A percentile compares a stretch with the other conserved stretches of the same genome.
Conservation (phyloP, 2,888 invertebrate genomes). For the Acrobasis consociella region DNA sequence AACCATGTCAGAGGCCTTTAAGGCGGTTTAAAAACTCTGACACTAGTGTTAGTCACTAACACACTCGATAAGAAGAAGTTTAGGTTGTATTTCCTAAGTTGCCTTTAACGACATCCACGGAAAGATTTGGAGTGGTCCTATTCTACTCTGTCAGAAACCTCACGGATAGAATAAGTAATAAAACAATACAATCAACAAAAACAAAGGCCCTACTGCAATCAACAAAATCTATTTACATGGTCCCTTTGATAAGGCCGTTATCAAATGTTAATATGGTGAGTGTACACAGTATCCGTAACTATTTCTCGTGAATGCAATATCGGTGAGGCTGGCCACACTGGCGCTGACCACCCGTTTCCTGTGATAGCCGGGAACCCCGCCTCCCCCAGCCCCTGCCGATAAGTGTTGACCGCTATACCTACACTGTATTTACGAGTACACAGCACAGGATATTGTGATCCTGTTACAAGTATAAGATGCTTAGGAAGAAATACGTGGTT, state of each 20-base stretch:
- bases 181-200: neutral
- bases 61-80: too few species aligned
- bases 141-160: too few species aligned
- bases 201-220: neutral
- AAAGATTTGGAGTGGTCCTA: too few species aligned
- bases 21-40: too few species aligned
- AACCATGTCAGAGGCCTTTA: too few species aligned
- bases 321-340: constrained; percentile 14
- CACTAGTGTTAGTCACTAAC: too few species aligned
- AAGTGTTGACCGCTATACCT: constrained; percentile 26
- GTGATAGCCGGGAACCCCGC: constrained; percentile 28
- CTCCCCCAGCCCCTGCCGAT: constrained; percentile 27
- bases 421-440: constrained; percentile 1
- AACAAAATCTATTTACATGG: neutral
- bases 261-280: constrained; percentile 9
- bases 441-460: constrained; percentile 17
- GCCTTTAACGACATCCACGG: too few species aligned
- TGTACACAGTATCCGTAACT: constrained; percentile 11
- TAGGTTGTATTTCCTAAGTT: too few species aligned
- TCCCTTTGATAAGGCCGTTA: constrained; percentile 7
- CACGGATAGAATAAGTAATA: too few species aligned
- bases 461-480: neutral
- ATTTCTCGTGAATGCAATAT: constrained; percentile 14
- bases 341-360: constrained; percentile 33
- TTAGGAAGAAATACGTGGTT: too few species aligned